Conservation (phyloP, 2,797 vertebrate genomes). For the Neostethus bicornis region DNA sequence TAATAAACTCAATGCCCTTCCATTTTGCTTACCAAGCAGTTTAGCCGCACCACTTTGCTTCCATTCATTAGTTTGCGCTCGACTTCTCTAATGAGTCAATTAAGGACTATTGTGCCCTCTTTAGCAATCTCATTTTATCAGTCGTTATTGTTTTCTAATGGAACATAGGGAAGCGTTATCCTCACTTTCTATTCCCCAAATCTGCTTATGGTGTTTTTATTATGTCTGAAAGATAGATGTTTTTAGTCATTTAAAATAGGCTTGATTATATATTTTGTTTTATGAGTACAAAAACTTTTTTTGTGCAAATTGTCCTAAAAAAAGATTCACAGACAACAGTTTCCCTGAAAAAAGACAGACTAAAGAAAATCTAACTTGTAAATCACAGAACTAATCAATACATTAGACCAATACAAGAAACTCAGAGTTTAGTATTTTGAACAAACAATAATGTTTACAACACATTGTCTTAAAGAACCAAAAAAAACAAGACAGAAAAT, state of each 20-base stretch:
- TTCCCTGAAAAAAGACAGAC: too few species aligned
- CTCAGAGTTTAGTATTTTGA: too few species aligned
- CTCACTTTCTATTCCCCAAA: constrained; percentile 25
- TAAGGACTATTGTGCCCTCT: constrained; percentile 78
- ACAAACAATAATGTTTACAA: too few species aligned
- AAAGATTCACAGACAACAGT: too few species aligned
- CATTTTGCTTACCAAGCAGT: constrained; percentile 75
- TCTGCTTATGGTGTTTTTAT: constrained; percentile 18
- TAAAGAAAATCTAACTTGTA: too few species aligned
- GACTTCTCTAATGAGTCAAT: constrained; percentile 78
- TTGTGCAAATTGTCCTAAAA: background rate
- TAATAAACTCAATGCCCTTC: constrained; percentile 67
- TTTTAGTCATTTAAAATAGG: constrained; percentile 38
- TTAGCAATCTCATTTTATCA: constrained; percentile 75
- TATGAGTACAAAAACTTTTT: too few species aligned
- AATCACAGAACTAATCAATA: too few species aligned
- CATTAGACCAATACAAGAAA: too few species aligned
- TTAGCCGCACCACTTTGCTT: constrained; percentile 49
- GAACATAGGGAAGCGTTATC: constrained; percentile 72
- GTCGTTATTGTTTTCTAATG: constrained; percentile 72
- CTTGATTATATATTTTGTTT: background rate
- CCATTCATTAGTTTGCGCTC: constrained; percentile 77
- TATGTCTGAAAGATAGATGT: constrained; percentile 23
- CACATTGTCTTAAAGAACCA: too few species aligned
- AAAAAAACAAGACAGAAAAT: too few species aligned